Base-by-base conservation (phyloP, 2,888 invertebrate genomes). In the Heliconius aoede region DNA sequence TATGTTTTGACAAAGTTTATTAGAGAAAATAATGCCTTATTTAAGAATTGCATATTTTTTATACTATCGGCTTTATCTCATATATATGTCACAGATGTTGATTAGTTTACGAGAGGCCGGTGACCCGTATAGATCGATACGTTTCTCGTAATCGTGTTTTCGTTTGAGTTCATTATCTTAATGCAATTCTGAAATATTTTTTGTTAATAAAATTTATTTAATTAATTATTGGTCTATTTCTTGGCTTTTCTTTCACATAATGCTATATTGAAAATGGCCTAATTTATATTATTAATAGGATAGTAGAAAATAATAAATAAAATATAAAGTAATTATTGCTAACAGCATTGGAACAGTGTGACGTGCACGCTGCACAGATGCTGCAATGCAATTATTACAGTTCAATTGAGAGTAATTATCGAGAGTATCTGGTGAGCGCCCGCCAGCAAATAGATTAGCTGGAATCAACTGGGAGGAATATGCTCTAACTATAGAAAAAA, bases 341-440 rank as follows among this genome's bases (percentile, higher is more conserved):
- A 67, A 46, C 15, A 26, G 40, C 40, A 21, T 28, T 28, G 46
- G 9, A 46, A 67, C 11, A 21, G 46, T 28, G 4, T 21, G 15
- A 46, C 18, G 0, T 18, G 46, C 46, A 18, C 7, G 46, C 18
- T 21, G 69, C 30, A 32, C 32, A 32, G 69, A 69, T 69, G 30
- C 55, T 69, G 69, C 51, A 55, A 55, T 69, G 69, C 69, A 15
- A 55, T 69, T 55, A 69, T 69, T 55, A 55, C 69, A 55, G 55
- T 67, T 58, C 67, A 74, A 74, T 74, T 30, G 58, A 67, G 36
- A 74, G 74, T 74, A 67, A 74, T 74, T 74, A 74, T n/a, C 40
- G 18, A 67, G 67, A 74, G 74, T 67, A 74, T 60, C 74, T 74
- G 58, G 58, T 30, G 74, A 74, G 40, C 67, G 74, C 55, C 67